Evolutionary conservation across 2,113 vertebrate genomes (phyloP).

Genomic region (Sialia sialis): DNA sequence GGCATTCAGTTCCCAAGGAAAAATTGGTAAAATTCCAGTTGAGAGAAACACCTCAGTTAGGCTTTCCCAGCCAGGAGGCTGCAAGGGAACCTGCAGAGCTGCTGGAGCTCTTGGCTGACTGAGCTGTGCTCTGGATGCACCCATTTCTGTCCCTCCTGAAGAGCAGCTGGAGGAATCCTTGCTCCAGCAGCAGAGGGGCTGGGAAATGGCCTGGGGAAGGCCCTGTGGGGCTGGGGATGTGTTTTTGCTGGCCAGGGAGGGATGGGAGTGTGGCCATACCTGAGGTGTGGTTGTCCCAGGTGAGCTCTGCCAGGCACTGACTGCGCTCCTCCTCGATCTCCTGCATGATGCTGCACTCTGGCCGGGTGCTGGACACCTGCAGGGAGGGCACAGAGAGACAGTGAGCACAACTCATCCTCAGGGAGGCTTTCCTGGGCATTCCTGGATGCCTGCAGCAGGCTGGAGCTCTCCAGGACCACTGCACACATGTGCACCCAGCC

Average conservation of each 20-base stretch:
- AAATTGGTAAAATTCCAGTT: not conserved
- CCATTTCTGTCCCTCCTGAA: not conserved
- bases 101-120: not conserved
- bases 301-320: not conserved
- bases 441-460: too few species aligned
- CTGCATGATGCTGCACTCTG: conserved; percentile 45
- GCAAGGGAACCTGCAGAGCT: not conserved
- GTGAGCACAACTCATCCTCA: not conserved
- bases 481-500: not conserved
- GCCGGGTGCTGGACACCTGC: conserved; percentile 9
- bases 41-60: not conserved
- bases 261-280: not conserved
- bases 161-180: not conserved
- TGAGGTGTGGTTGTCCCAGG: conserved; percentile 47
- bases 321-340: conserved; percentile 43
- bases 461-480: not conserved
- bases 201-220: not conserved
- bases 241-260: not conserved
- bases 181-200: not conserved
- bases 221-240: not conserved
- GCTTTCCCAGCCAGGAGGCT: not conserved
- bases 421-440: not conserved
- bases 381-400: not conserved
- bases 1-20: not conserved
- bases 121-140: not conserved